Evolutionary conservation across 2,113 vertebrate genomes (phyloP).

Genomic region (Himantopus leucocephalus): DNA sequence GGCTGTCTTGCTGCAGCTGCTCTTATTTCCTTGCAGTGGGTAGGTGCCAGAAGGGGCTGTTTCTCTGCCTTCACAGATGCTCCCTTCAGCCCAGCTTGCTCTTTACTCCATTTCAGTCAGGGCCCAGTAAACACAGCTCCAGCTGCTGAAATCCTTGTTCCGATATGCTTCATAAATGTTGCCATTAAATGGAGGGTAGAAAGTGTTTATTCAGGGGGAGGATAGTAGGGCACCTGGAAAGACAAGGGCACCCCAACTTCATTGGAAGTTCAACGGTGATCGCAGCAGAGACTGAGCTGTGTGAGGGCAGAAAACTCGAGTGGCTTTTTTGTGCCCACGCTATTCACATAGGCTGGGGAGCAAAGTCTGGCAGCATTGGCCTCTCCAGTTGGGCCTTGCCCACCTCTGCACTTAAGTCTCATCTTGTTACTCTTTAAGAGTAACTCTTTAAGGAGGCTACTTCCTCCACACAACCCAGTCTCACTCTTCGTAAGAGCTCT

Average conservation of each 20-base stretch:
- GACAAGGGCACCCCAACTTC: background rate
- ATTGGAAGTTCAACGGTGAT: background rate
- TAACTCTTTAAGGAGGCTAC: background rate
- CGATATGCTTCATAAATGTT: background rate
- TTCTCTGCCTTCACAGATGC: background rate
- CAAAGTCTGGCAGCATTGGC: background rate
- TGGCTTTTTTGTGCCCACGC: background rate
- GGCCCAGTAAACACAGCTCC: background rate
- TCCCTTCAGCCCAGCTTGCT: background rate
- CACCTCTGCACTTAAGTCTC: background rate
- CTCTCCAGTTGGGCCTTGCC: rapidly evolving
- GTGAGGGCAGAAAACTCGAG: background rate
- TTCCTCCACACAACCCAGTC: background rate
- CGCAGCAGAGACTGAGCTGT: background rate
- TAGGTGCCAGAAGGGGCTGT: background rate
- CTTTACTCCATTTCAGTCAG: background rate
- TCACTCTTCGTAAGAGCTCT: background rate
- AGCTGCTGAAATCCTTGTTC: background rate
- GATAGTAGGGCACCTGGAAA: background rate
- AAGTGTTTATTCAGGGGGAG: background rate
- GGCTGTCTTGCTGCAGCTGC: background rate
- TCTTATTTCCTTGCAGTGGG: background rate
- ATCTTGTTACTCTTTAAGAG: background rate
- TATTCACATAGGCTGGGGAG: background rate
- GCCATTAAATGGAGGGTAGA: background rate